Evolutionary conservation across 92 coral and sea anemone species (phyloP), one percentile per base, ranked within the genome.

Genomic region (Micromussa lordhowensis): DNA sequence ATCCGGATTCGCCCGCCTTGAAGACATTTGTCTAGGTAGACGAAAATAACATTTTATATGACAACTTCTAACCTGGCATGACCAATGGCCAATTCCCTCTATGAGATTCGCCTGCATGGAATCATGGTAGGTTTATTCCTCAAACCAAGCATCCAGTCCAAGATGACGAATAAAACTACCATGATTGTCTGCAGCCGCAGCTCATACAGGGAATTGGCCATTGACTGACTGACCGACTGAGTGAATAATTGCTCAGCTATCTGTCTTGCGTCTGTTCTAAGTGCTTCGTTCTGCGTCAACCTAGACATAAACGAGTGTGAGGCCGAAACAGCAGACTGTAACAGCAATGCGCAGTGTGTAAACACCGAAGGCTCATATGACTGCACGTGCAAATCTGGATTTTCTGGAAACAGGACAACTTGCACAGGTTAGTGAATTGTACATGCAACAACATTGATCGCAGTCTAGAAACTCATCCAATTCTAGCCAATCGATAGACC

Each of bases 381-480:
- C 29, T 89, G 92, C 58, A 34, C 80, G 22, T 89, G 92, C 22
- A 84, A 83, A 32, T 28, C 53, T 8, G 92, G 92, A 29, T 89
- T 72, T 85, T 29, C 78, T 32, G 89, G 88, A 38, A 51, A 75
- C 58, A 51, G 40, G 18, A 71, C 75, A 18, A 49, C 32, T 35
- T 89, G 92, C 66, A 84, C 49, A 26, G 92, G 92, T 89, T 75
- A 32, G 82, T 57, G 15, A 9, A 16, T 18, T 78, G 7, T 51
- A 15, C 2, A 32, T 64, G 32, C 15, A 26, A 26, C 70, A 26
- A 10, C 32, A 26, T 1, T 26, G 34, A 7, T 24, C 30, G 32
- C 16, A 64, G 17, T 16, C 14, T 6, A 26, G 13, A 66, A 10
- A 2, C 71, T 3, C 17, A 9, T 26, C 34, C 3, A 0, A 9